Base-by-base conservation (phyloP, 2,113 vertebrate species). In the Epinephelus moara region DNA sequence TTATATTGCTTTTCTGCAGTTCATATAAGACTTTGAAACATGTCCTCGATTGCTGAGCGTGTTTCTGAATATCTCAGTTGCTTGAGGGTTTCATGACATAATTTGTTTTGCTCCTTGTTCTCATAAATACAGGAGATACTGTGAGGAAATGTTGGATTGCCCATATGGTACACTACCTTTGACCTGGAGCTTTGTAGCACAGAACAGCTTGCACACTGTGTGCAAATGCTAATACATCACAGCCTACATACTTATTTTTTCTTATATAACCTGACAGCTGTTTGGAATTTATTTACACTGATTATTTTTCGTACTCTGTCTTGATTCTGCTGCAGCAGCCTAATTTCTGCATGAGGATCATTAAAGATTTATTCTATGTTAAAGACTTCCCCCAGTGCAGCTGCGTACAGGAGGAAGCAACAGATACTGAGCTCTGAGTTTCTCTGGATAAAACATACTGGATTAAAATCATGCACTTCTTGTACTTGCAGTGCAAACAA, bases 221-320 rank as follows among this genome's bases (percentile, higher is more conserved):
- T 42, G 66, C 57, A 23, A 78, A 56, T 37, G 55, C 62, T 6
- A 57, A 67, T 30, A 57, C n/a, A n/a, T 53, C 4, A 53, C 60
- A 80, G 30, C 82, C 78, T 68, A 10, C 40, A 40, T 66, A 53
- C 42, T 27, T 23, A 6, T 27, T 42, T 33, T 49, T 86, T 72
- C 56, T 86, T 72, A 80, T 10, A 42, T 52, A 76, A 84, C 76
- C 4, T 33, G 42, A 55, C 67, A 73, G 72, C 68, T 62, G 72
- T 73, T 61, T 69, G 37, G 25, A 49, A 53, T 73, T 19, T 23
- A 3, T 77, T 84, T 55, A 33, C 11, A 13, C 17, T 47, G 27
- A 68, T 8, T 63, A 59, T 71, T 71, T 42, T 12, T 27, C 17
- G 3, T 61, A 72, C 59, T 19, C 40, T 17, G 12, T 67, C 33